A percentile compares a stretch with the other conserved stretches of the same genome.
These are phyloP conservation scores for Corythucha ciliata DNA, from an alignment of 2,888 invertebrate genomes.

Conservation along the genomic window DNA sequence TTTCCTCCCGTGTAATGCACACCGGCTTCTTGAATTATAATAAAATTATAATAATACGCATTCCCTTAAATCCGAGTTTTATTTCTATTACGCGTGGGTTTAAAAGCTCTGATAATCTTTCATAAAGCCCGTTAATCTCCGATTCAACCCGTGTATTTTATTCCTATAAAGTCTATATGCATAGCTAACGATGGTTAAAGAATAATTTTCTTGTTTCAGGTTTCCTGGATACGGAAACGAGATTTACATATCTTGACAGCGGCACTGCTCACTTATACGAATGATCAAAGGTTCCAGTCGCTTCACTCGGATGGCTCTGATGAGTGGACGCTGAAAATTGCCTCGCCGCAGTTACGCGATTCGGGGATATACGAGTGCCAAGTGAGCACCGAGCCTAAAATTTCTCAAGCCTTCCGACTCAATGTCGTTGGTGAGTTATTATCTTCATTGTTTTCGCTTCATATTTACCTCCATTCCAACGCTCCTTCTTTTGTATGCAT, in stretches of 20 bases:
- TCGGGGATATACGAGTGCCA: constrained; percentile 66
- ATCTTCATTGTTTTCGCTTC: too few relatives aligned
- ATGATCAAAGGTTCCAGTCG: constrained; percentile 62
- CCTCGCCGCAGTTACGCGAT: constrained; percentile 58
- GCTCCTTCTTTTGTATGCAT: too few relatives aligned
- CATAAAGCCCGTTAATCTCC: too few relatives aligned
- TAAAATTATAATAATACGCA: too few relatives aligned
- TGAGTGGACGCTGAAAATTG: constrained; percentile 62
- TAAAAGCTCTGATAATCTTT: background rate
- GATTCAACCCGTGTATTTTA: too few relatives aligned
- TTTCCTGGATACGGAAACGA: constrained; percentile 76
- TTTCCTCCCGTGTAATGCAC: too few relatives aligned
- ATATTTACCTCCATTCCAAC: too few relatives aligned
- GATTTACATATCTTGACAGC: constrained; percentile 69
- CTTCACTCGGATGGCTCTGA: constrained; percentile 61
- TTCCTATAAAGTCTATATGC: background rate
- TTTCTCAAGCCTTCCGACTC: constrained; percentile 62
- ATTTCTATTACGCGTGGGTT: too few relatives aligned
- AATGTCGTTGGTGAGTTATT: constrained; percentile 66
- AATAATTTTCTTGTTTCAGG: constrained; percentile 45
- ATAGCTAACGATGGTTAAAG: background rate
- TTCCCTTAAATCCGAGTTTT: too few relatives aligned
- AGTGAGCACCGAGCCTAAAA: constrained; percentile 69
- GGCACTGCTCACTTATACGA: constrained; percentile 62
- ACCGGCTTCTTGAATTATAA: too few relatives aligned